Percentiles rank a stretch among this genome's conserved stretches.
Conservation (phyloP, 2,113 vertebrate genomes). For the Pitta sordida region DNA sequence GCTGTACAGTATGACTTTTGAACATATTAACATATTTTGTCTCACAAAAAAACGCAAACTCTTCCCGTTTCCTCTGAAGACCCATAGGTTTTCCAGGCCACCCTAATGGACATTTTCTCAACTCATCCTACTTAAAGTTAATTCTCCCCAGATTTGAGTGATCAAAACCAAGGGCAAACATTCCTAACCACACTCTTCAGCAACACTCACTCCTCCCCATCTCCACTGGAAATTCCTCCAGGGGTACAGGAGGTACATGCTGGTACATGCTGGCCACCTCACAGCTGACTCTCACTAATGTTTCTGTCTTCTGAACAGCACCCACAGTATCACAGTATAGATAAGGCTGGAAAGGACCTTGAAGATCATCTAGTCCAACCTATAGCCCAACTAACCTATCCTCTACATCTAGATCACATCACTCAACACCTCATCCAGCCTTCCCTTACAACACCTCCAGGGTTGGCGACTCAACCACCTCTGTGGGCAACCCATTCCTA, state of each 20-base stretch:
- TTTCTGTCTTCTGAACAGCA: neutral
- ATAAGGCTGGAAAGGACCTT: too few species aligned
- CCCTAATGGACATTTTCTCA: neutral
- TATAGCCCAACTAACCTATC: too few species aligned
- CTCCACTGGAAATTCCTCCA: neutral
- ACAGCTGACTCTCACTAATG: neutral
- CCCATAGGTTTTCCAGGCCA: neutral
- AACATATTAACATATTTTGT: neutral
- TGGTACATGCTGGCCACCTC: neutral
- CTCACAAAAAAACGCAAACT: neutral
- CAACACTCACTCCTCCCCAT: neutral
- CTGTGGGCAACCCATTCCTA: too few species aligned
- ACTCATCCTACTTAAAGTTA: neutral
- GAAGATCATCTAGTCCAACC: too few species aligned
- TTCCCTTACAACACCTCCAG: too few species aligned
- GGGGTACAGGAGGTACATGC: too few species aligned
- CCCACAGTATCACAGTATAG: too few species aligned
- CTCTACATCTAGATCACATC: too few species aligned
- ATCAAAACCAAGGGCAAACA: neutral
- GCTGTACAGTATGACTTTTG: neutral
- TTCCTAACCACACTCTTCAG: neutral
- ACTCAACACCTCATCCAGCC: too few species aligned
- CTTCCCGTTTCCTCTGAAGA: neutral
- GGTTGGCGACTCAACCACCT: too few species aligned
- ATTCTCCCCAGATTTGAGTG: neutral